These are phyloP conservation scores for Myoxocephalus aenaeus DNA, from an alignment of 2,797 vertebrate species.

Conservation along the genomic window DNA sequence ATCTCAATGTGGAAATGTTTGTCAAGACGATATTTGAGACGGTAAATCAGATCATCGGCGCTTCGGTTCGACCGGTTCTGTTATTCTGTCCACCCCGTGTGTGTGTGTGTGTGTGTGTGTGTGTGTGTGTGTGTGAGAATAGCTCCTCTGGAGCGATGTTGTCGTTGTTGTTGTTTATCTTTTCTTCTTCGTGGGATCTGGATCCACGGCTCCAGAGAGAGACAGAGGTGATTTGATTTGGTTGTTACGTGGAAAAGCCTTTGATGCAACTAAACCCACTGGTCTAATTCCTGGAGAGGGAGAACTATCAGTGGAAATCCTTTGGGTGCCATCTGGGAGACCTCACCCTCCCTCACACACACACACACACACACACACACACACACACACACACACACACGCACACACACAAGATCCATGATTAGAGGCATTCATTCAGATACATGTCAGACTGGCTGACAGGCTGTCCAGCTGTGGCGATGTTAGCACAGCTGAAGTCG, in stretches of 20 bases:
- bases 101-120: too few relatives aligned
- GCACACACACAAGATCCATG: constrained; percentile 48
- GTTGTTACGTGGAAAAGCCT: constrained; percentile 68
- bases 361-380: constrained; percentile 24
- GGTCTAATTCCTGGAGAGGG: constrained; percentile 81
- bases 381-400: constrained; percentile 32
- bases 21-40: neutral
- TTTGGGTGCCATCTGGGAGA: constrained; percentile 79
- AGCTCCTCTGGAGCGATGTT: too few relatives aligned
- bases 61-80: neutral
- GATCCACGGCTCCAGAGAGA: constrained; percentile 3
- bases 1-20: neutral
- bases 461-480: constrained; percentile 76
- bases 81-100: neutral
- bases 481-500: constrained; percentile 60
- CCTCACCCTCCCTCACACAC: constrained; percentile 42
- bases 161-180: neutral
- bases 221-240: constrained; percentile 77
- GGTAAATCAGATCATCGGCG: neutral
- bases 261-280: constrained; percentile 74
- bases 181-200: constrained; percentile 24
- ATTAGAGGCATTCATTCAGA: constrained; percentile 75
- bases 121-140: too few relatives aligned
- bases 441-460: constrained; percentile 75
- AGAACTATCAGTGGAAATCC: constrained; percentile 76